Evolutionary conservation across 2,888 invertebrate genomes (phyloP), one percentile per base, ranked within the genome.

Genomic region (Caenorhabditis sulstoni): DNA sequence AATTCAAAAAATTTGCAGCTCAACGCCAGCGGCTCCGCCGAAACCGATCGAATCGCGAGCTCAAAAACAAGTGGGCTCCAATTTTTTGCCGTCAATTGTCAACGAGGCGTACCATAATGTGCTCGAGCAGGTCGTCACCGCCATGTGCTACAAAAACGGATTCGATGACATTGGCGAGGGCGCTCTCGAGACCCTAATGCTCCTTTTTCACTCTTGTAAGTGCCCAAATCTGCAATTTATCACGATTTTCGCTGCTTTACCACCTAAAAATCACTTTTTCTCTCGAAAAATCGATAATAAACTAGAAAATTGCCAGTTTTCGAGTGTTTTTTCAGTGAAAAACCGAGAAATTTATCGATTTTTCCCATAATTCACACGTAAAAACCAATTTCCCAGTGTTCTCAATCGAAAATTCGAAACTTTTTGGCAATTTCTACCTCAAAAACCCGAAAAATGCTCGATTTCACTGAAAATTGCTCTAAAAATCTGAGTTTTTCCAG

Each of bases 61-160:
- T 22, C 59, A 53, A 47, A 78, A 78, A 55, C 78, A 78, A 66
- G 71, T 71, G 4, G 71, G 71, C 22, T 41, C 71, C 7, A 65
- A 78, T 66, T 79, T 57, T 47, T 11, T 79, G 18, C 79, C 79
- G n/a, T 73, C 73, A 3, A 44, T 73, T 4, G 62, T 79, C 59
- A 73, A 79, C 49, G 79, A 79, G 55, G 79, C 74, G 0, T 79
- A 79, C 59, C 74, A 79, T n/a, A 74, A 79, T 50, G 74, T 75
- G 22, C 18, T 79, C 39, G 70, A 79, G 23, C 74, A 79, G 29
- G 66, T 73, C 1, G 68, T 75, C 7, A 70, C 70, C 8, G 75
- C 70, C 12, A 58, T 75, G 37, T 64, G 64, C 44, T 75, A 75
- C 49, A 59, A 55, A 37, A 41, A 12, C 8, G 75, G 75, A 23